phyloP scores from a whole-genome alignment of 2,888 invertebrate genomes.

The Hyles lineata region DNA sequence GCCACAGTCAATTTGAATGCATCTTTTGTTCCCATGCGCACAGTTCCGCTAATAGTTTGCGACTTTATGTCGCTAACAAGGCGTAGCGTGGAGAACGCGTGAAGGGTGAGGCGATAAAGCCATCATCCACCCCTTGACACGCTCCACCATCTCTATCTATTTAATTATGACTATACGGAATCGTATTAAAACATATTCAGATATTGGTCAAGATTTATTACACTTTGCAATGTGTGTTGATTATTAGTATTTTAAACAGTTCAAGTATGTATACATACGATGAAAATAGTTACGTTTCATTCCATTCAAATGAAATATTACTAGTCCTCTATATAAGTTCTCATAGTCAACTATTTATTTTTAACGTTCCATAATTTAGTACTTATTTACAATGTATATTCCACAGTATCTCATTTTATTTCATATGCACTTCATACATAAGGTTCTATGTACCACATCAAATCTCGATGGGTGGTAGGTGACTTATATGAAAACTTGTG shows the following conservation, averaged over 20 bases:
- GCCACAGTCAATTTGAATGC: constrained; percentile 25
- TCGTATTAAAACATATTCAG: constrained; percentile 20
- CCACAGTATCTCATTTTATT: too few species aligned
- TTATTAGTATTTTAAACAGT: background rate
- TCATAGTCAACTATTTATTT: too few species aligned
- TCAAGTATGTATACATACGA: too few species aligned
- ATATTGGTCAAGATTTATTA: constrained; percentile 4
- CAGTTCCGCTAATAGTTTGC: constrained; percentile 50
- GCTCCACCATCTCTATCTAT: constrained; percentile 21
- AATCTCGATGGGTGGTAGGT: too few species aligned
- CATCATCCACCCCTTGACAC: constrained; percentile 48
- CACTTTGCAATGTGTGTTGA: background rate
- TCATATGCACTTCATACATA: too few species aligned
- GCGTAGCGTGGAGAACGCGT: constrained; percentile 59
- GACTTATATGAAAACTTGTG: too few species aligned
- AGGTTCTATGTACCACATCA: too few species aligned
- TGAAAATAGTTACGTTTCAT: too few species aligned
- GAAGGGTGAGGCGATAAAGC: constrained; percentile 62
- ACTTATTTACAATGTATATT: too few species aligned
- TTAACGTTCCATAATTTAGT: too few species aligned
- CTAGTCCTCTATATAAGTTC: too few species aligned
- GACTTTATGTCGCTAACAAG: constrained; percentile 55
- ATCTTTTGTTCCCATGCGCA: constrained; percentile 42
- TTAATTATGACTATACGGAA: constrained; percentile 12
- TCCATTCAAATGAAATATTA: too few species aligned